Evolutionary conservation across 2,888 invertebrate genomes (phyloP), one percentile per base, ranked within the genome.

Genomic region (Epinotia demarniana): DNA sequence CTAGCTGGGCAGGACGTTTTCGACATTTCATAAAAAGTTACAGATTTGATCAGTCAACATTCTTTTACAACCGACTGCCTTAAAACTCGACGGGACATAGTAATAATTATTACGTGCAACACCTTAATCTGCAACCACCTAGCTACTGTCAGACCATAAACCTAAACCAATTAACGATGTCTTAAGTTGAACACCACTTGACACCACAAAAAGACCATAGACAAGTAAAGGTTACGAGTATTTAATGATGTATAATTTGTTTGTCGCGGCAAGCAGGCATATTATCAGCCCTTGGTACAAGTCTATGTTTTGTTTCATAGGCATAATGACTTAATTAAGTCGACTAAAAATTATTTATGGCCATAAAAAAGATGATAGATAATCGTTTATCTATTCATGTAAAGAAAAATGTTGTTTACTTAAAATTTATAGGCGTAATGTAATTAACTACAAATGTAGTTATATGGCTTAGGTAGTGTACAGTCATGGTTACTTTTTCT

Each of bases 241-340:
- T 66, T 71, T 75, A 75, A 75, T 67, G 60, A 67, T 57, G 67
- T 57, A 71, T 62, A 75, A 75, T 75, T 75, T 75, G 67, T 75
- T 66, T 67, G 33, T 64, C 62, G 12, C 18, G 39, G 39, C 60
- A n/a, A 60, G 53, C 16, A 71, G 23, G 43, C 67, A 72, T 67
- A 70, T 62, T 67, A 61, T 43, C 16, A 61, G 33, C 49, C 64
- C 33, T 63, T 23, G 63, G 33, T 39, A 33, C 57, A 23, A 39
- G 16, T 18, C 18, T 55, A 43, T 2, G 27, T 9, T 8, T 18
- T 43, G 13, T 43, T 62, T 67, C 53, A 39, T 61, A 27, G 5
- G 19, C 27, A 67, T 55, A 67, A 75, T 67, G 33, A 57, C 75
- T 75, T 72, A 61, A 75, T 75, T 75, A 58, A 57, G 60, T 49